phyloP scores from a whole-genome alignment of 2,888 invertebrate species.

The Thumatha senex region DNA sequence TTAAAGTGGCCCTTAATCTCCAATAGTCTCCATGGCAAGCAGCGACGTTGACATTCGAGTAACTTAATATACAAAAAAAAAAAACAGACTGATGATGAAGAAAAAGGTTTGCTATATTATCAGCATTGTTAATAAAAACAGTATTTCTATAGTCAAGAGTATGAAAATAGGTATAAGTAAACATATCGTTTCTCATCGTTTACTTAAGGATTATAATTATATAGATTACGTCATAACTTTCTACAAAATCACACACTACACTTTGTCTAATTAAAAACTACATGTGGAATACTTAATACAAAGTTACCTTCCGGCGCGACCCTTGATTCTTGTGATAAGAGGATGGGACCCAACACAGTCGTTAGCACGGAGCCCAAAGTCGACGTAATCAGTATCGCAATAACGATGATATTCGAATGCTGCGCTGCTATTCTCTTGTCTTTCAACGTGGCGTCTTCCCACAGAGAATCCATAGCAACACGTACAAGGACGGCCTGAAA shows the following conservation, averaged over 20 bases:
- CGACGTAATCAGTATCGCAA: constrained; percentile 70
- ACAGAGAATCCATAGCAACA: constrained; percentile 70
- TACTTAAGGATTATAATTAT: neutral
- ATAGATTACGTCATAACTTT: neutral
- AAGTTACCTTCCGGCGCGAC: constrained; percentile 67
- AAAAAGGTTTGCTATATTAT: too few species aligned
- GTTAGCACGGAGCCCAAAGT: constrained; percentile 70
- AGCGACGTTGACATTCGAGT: too few species aligned
- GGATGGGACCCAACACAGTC: constrained; percentile 66
- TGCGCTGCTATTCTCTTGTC: constrained; percentile 65
- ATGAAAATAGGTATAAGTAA: too few species aligned
- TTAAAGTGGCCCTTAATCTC: too few species aligned
- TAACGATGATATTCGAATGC: constrained; percentile 76
- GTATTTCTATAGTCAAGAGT: too few species aligned
- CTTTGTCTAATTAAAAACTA: constrained; percentile 15
- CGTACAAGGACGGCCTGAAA: constrained; percentile 76
- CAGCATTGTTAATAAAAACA: too few species aligned
- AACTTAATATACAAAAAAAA: too few species aligned
- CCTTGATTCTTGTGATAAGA: constrained; percentile 65
- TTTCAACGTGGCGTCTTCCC: constrained; percentile 55
- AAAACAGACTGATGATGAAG: too few species aligned
- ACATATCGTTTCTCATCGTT: neutral
- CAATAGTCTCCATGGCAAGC: too few species aligned
- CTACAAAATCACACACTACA: neutral
- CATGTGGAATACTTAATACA: constrained; percentile 13